These are phyloP conservation scores for Drosophila repleta DNA, from an alignment of 1,140 invertebrate species.

Conservation along the genomic window DNA sequence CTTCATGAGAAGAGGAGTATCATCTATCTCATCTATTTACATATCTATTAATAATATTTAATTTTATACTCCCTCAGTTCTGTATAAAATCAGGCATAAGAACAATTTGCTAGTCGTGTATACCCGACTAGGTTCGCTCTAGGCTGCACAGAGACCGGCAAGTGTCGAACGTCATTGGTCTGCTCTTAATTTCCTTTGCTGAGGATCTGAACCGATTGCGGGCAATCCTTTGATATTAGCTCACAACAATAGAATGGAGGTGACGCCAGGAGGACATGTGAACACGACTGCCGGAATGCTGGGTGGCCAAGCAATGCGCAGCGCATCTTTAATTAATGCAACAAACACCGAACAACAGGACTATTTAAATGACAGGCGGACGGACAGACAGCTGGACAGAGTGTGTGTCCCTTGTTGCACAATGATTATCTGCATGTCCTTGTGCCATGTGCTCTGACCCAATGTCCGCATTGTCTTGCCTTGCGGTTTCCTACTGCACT, in stretches of 20 bases:
- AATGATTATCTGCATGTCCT: conserved; percentile 32
- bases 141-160: not conserved
- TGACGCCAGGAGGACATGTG: conserved; percentile 16
- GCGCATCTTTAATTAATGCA: conserved; percentile 69
- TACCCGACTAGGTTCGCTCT: not conserved
- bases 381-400: conserved; percentile 7
- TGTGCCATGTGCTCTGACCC: not conserved
- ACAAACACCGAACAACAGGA: conserved; percentile 34
- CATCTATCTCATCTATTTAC: no score
- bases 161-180: conserved; percentile 19
- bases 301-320: conserved; percentile 49
- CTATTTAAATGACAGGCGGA: conserved; percentile 56
- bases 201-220: conserved; percentile 46
- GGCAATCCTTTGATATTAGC: conserved; percentile 62
- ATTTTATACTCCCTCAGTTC: no score
- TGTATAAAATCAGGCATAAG: no score
- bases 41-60: no score
- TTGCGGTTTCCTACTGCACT: conserved; percentile 60
- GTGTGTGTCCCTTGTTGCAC: conserved; percentile 20
- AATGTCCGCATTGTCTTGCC: conserved; percentile 35
- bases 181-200: conserved; percentile 37
- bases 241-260: conserved; percentile 50
- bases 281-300: not conserved
- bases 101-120: no score
- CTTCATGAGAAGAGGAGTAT: no score